Evolutionary conservation across 2,113 vertebrate species (phyloP), one percentile per base, ranked within the genome.

Genomic region (Microcebus ravelobensis): DNA sequence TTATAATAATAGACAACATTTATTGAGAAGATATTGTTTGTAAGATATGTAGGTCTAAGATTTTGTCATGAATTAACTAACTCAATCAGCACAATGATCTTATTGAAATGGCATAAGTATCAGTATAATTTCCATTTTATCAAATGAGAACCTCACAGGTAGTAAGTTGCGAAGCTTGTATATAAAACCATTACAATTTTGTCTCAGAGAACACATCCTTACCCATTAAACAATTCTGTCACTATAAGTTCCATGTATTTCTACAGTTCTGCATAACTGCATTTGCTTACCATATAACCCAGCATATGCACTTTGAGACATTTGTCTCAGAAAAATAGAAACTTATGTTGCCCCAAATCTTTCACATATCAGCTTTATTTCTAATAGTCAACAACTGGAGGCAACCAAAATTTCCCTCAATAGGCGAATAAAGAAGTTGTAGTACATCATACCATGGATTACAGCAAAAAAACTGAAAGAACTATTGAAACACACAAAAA

Each of bases 201-300:
- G 7, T 74, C 48, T 55, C 18, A 61, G 45, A 50, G 11, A 83
- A 42, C 2, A 74, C 21, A 39, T 11, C 25, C 20, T 81, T 59
- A 50, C 0, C 31, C 21, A 20, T 8, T 29, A 27, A 20, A 6
- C 10, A 8, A 6, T 39, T 1, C 18, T 63, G 7, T 0, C n/a
- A 50, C 27, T 27, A 18, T 27, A 21, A 21, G 10, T 6, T 73
- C 27, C 31, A 1, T 77, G 1, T 74, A 17, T 9, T 63, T 48
- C 34, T 59, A 1, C n/a, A 27, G 63, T 6, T 45, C 73, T 84
- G 13, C 10, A n/a, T 36, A 17, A 45, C 14, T 6, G 0, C 9
- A 11, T 83, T 82, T 91, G 31, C 6, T 84, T 45, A 68, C 17
- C 11, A 27, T 12, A 63, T 6, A 50, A 12, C 0, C 45, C 27